phyloP scores from a whole-genome alignment of 2,113 vertebrate species.

The Tenrec ecaudatus region DNA sequence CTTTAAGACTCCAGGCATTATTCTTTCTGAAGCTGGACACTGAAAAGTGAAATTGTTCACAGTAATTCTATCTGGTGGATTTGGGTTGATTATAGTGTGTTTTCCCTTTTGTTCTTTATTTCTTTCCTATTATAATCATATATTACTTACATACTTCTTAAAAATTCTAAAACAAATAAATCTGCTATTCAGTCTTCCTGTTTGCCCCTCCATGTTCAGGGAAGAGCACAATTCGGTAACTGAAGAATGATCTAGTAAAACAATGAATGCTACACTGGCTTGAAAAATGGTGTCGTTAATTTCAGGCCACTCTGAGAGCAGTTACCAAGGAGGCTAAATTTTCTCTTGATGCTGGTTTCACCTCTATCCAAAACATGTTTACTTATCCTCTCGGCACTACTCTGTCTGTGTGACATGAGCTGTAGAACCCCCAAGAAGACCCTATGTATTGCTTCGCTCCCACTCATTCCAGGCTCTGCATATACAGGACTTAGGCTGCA shows the following conservation, averaged over 20 bases:
- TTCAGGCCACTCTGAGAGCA: neutral
- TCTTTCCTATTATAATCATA: neutral
- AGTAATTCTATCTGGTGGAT: neutral
- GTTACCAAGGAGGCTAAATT: neutral
- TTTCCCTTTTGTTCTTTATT: neutral
- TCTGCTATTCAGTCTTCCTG: neutral
- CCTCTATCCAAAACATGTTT: neutral
- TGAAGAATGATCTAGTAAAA: neutral
- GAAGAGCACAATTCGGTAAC: neutral
- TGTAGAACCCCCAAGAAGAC: neutral
- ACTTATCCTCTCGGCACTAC: neutral
- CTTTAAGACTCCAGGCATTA: too few species aligned
- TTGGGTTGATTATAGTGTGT: neutral
- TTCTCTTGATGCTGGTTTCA: neutral
- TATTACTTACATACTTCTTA: neutral
- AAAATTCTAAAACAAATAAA: neutral
- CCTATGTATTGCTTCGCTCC: rapidly evolving
- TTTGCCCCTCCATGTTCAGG: neutral
- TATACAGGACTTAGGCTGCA: rapidly evolving
- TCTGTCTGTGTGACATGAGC: neutral
- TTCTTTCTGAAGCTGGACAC: too few species aligned
- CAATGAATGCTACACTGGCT: neutral
- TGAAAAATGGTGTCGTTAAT: neutral
- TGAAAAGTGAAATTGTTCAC: neutral
- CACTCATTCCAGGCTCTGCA: rapidly evolving